A percentile compares a stretch with the other conserved stretches of the same genome.
These are phyloP conservation scores for Cephus nigrinus DNA, from an alignment of 2,888 invertebrate genomes.

Conservation along the genomic window DNA sequence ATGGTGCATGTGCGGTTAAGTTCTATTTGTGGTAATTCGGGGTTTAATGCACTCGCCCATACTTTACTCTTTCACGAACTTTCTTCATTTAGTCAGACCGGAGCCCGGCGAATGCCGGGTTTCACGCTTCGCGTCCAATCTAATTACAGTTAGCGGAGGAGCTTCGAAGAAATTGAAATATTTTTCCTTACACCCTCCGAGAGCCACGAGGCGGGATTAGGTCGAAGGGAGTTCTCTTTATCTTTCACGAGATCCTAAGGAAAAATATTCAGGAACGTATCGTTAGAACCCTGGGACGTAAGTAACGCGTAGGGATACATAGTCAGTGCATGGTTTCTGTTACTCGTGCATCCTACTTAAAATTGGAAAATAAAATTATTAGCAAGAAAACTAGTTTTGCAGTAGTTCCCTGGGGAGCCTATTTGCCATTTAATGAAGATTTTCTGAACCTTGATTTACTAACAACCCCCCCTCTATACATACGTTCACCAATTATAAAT, in stretches of 20 bases:
- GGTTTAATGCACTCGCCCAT: conserved; percentile 61
- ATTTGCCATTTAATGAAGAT: background rate
- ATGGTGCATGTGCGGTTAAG: conserved; percentile 62
- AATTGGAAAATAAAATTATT: background rate
- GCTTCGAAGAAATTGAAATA: conserved; percentile 57
- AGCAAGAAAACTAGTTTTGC: background rate
- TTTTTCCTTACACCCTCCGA: conserved; percentile 44
- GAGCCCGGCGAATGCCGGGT: conserved; percentile 20
- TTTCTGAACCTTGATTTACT: conserved; percentile 35
- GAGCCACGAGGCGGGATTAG: background rate
- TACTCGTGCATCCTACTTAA: background rate
- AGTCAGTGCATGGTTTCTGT: background rate
- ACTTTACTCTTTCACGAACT: background rate
- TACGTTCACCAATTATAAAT: conserved; percentile 24
- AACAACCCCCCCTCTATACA: conserved; percentile 26
- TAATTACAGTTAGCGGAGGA: background rate
- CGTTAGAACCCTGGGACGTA: background rate
- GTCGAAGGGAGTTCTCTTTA: background rate
- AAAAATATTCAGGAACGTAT: background rate
- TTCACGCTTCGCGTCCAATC: background rate
- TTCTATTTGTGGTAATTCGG: conserved; percentile 67
- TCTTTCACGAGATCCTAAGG: background rate
- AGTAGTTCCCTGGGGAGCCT: background rate
- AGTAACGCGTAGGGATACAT: background rate
- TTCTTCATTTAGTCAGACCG: conserved; percentile 52